These are phyloP conservation scores for Operophtera brumata DNA, from an alignment of 2,888 invertebrate genomes.

Conservation along the genomic window DNA sequence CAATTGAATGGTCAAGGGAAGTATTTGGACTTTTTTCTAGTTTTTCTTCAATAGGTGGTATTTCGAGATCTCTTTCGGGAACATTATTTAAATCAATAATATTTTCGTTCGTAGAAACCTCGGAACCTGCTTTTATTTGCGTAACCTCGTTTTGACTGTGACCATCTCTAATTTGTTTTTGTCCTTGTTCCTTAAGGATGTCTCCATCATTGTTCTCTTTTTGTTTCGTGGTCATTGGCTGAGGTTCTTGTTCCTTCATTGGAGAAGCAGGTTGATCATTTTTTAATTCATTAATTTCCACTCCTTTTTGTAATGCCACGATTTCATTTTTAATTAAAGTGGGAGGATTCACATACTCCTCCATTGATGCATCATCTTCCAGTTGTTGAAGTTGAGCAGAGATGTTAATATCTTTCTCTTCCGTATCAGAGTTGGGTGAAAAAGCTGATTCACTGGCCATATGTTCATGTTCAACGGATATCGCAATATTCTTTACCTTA, in stretches of 20 bases:
- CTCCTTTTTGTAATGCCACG: background rate
- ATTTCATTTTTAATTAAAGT: background rate
- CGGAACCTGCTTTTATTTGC: background rate
- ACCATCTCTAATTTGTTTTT: background rate
- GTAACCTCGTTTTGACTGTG: background rate
- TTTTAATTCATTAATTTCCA: background rate
- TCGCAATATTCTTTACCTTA: background rate
- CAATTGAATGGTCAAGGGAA: background rate
- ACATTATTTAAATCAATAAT: background rate
- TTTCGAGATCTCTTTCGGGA: background rate
- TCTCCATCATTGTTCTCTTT: background rate
- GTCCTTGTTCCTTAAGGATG: background rate
- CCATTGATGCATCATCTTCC: slow-evolving; percentile 7
- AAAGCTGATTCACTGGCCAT: background rate
- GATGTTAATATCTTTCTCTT: slow-evolving; percentile 22
- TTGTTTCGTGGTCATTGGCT: background rate
- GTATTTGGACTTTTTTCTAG: background rate
- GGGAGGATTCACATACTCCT: background rate
- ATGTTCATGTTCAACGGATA: background rate
- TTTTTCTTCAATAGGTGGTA: background rate
- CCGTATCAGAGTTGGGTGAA: slow-evolving; percentile 13
- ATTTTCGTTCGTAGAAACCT: background rate
- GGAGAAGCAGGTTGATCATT: background rate
- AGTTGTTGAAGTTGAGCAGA: slow-evolving; percentile 17
- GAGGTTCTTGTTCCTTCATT: background rate